A percentile compares a stretch with the other conserved stretches of the same genome.
These are phyloP conservation scores for Porites rus DNA, from an alignment of 92 coral and sea anemone genomes.

Conservation along the genomic window DNA sequence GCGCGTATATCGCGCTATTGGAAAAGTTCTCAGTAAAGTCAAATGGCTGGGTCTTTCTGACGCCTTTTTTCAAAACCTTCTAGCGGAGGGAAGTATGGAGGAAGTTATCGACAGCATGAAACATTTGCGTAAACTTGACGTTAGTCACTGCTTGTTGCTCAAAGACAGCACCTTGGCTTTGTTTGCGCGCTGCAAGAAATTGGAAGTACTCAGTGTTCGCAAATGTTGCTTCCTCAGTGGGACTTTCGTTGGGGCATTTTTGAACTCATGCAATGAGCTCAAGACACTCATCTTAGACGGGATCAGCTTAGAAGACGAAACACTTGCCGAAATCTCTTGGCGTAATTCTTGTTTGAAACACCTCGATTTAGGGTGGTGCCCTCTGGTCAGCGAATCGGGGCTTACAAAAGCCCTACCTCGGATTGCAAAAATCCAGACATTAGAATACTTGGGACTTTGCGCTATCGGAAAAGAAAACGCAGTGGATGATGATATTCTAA, in stretches of 20 bases:
- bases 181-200: conserved; percentile 52
- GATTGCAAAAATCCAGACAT: conserved; percentile 58
- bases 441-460: conserved; percentile 80
- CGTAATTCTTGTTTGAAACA: conserved; percentile 48
- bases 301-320: conserved; percentile 73
- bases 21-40: conserved; percentile 45
- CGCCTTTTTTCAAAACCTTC: conserved; percentile 57
- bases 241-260: conserved; percentile 44
- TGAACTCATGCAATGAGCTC: conserved; percentile 49
- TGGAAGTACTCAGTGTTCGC: conserved; percentile 70
- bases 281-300: conserved; percentile 81
- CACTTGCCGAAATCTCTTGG: conserved; percentile 61
- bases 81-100: conserved; percentile 26
- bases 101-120: conserved; percentile 46
- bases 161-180: conserved; percentile 51
- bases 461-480: conserved; percentile 75
- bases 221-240: conserved; percentile 71
- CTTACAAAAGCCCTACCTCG: conserved; percentile 47
- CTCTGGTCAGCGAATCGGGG: conserved; percentile 59
- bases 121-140: conserved; percentile 70
- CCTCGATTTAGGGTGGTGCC: conserved; percentile 85
- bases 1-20: conserved; percentile 64
- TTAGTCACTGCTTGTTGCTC: conserved; percentile 68
- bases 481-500: conserved; percentile 59
- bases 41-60: conserved; percentile 84